Evolutionary conservation across 2,888 invertebrate genomes (phyloP), one percentile per base, ranked within the genome.

Genomic region (Punctoribates punctum): DNA sequence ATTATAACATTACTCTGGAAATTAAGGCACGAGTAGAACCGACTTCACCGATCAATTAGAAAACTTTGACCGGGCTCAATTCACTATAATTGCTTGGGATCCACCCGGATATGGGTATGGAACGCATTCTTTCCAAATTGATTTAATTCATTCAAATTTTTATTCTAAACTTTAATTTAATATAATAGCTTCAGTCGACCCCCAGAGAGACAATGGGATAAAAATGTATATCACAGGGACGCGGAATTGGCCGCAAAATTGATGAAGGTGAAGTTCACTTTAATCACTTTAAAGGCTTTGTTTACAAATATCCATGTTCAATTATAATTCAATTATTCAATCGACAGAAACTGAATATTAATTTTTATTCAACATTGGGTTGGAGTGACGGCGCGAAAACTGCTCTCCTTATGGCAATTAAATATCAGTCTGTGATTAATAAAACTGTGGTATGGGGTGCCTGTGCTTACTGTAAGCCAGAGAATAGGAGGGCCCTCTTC

Each of bases 331-430:
- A 13, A 13, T 27, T 60, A 57, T 57, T 6, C 15, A 54, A 5
- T 17, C 25, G 11, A 27, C 9, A 67, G 65, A 67, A 67, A 60
- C 11, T 57, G 13, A 88, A 89, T 1, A 86, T 90, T 60, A 82
- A 87, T 0, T 88, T 88, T 80, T 93, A 89, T 83, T 93, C 93
- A 0, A 81, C 94, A 15, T 82, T 94, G 77, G 95, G 95, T 0
- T 95, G 94, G 92, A 93, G 93, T 84, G 93, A 93, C 84, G 95
- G 95, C 38, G 94, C 92, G 1, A 90, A 89, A 62, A 88, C 90
- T 0, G 89, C 89, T 20, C 84, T 94, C 79, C 89, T 94, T 46
- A 82, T 92, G 23, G 90, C 93, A 8, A 90, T 90, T 0, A 88
- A 88, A 77, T 87, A 90, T 83, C 88, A 90, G 0, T 85, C 88